Evolutionary conservation across 2,888 invertebrate genomes (phyloP).

Genomic region (Loripinus fragilis): DNA sequence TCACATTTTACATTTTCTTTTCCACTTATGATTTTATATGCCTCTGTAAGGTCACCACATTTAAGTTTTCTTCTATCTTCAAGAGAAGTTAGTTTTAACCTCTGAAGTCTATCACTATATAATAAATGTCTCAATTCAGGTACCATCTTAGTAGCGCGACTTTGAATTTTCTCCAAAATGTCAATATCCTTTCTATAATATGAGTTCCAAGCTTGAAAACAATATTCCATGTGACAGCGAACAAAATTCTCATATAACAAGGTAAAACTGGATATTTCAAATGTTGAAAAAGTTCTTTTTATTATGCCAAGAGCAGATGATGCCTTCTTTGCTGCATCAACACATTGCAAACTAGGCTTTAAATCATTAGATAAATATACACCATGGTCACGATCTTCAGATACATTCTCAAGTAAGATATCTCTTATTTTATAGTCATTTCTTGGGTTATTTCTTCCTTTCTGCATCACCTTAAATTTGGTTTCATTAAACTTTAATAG

Average conservation of each 20-base stretch:
- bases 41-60: background rate
- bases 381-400: background rate
- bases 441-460: constrained; percentile 1
- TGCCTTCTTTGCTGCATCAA: constrained; percentile 1
- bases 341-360: constrained; percentile 3
- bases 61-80: background rate
- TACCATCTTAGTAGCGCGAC: background rate
- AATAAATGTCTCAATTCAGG: background rate
- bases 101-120: background rate
- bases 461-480: constrained; percentile 8
- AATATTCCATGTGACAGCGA: constrained; percentile 9
- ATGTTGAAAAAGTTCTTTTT: background rate
- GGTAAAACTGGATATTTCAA: constrained; percentile 8
- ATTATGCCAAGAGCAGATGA: constrained; percentile 4
- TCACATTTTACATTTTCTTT: constrained; percentile 11
- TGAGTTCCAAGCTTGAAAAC: background rate
- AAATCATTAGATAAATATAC: background rate
- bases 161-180: background rate
- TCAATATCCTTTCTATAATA: constrained; percentile 12
- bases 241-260: background rate
- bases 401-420: background rate
- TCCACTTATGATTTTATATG: background rate
- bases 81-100: background rate
- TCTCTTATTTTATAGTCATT: background rate
- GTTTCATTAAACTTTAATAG: constrained; percentile 1